These are phyloP conservation scores for Echiichthys vipera DNA, from an alignment of 2,797 vertebrate species.

Conservation along the genomic window DNA sequence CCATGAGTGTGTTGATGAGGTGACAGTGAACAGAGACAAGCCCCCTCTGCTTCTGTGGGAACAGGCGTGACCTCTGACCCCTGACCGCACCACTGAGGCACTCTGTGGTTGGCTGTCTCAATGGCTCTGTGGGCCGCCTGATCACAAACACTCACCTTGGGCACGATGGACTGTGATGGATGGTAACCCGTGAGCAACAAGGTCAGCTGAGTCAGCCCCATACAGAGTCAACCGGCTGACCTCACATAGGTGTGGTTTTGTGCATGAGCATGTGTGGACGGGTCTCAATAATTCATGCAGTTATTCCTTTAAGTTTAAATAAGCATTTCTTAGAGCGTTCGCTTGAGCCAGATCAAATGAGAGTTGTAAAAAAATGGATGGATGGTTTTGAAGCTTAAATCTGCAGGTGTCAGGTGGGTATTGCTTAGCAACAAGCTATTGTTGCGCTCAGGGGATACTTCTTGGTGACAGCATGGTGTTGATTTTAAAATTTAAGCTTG, in stretches of 20 bases:
- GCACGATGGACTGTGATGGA: conserved; percentile 71
- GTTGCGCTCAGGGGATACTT: conserved; percentile 9
- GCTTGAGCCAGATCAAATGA: conserved; percentile 14
- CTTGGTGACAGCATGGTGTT: background rate
- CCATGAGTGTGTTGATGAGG: conserved; percentile 57
- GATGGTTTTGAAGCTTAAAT: conserved; percentile 6
- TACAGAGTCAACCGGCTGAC: conserved; percentile 30
- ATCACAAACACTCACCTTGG: conserved; percentile 80
- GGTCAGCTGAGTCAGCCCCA: conserved; percentile 60
- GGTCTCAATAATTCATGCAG: background rate
- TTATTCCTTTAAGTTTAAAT: conserved; percentile 11
- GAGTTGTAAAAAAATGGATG: background rate
- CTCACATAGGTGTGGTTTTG: conserved; percentile 41
- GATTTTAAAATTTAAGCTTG: conserved; percentile 18
- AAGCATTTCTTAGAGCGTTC: background rate
- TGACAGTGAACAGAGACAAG: conserved; percentile 78
- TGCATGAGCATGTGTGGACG: background rate
- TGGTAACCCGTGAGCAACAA: conserved; percentile 43
- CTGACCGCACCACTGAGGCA: conserved; percentile 45
- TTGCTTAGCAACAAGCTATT: conserved; percentile 76
- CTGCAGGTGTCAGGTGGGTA: conserved; percentile 44
- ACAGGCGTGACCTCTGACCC: conserved; percentile 73
- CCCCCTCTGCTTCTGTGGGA: conserved; percentile 77
- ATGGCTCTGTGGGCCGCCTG: conserved; percentile 40
- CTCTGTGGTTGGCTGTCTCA: conserved; percentile 56